Percentiles rank a stretch among this genome's conserved stretches.
Evolutionary conservation across 2,888 invertebrate species (phyloP).

Genomic region (Volucella zonaria): DNA sequence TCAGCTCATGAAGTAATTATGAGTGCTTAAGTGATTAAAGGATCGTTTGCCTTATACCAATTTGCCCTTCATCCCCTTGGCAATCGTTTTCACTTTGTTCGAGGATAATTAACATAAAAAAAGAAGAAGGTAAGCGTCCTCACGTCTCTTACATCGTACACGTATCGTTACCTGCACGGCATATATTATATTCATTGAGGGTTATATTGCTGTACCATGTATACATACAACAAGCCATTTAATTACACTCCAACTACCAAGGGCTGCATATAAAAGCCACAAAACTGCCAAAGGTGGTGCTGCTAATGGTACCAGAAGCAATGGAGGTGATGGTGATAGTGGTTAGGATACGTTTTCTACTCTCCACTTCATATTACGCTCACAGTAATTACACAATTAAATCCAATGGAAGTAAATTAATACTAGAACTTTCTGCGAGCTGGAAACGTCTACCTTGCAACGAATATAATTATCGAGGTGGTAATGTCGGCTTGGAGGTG

Average conservation of each 20-base stretch:
- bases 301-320: too few species aligned
- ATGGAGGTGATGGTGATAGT: neutral
- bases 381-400: conserved; percentile 48
- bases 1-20: conserved; percentile 8
- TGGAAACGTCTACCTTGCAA: neutral
- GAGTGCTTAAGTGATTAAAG: conserved; percentile 19
- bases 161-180: neutral
- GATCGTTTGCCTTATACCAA: neutral
- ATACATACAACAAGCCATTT: conserved; percentile 7
- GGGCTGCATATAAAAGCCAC: conserved; percentile 14
- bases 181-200: neutral
- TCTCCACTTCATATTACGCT: neutral
- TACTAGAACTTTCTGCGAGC: conserved; percentile 6
- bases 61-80: neutral
- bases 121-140: neutral
- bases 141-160: too few species aligned
- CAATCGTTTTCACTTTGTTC: conserved; percentile 6
- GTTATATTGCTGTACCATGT: neutral
- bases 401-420: conserved; percentile 40
- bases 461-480: conserved; percentile 11
- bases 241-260: neutral
- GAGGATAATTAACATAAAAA: conserved; percentile 12
- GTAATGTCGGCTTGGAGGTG: conserved; percentile 4
- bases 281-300: conserved; percentile 4
- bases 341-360: neutral